Base-by-base conservation (phyloP, 2,113 vertebrate genomes). In the Mustela lutreola region DNA sequence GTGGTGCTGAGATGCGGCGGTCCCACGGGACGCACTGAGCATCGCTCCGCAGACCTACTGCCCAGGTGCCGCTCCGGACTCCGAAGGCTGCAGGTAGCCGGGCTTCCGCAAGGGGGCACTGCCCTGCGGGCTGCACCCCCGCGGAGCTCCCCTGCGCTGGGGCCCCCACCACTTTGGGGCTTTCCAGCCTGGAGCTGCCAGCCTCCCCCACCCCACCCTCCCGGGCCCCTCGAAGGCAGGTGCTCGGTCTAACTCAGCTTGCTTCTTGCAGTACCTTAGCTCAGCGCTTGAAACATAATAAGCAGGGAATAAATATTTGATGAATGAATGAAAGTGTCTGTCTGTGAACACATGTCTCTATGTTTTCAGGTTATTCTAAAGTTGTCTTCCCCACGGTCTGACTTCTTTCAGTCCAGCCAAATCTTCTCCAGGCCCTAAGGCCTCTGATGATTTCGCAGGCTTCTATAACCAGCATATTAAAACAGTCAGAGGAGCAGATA, bases 351-450 rank as follows among this genome's bases (percentile, higher is more conserved):
- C 4, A 1, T 11, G 81, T 80, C 84, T 62, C 79, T 42, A 48
- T 73, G 78, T 85, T 85, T 96, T 78, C 79, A 92, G 80, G 70
- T 84, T 90, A 75, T 90, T 79, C 88, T 42, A 42, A 65, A 89
- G 75, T 62, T 50, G 67, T 56, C 62, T 73, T 89, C 48, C 71
- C 93, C 31, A 2, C 0, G 50, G 62, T 80, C 70, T 94, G 81
- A 91, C 75, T 96, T 71, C 93, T 85, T 91, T 94, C 4, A 62
- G 91, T 70, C 63, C 91, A 90, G 88, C 90, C 93, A 87, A 87
- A 60, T 71, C 95, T 95, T 80, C n/a, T 67, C 45, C 62, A 31
- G 78, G 88, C 82, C 89, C 89, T 4, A 18, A 45, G 81, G 63
- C 79, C 75, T 75, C 95, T 11, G 94, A 28, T 12, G 33, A 12